Evolutionary conservation across 2,113 vertebrate genomes (phyloP).

Genomic region (Ictalurus furcatus): DNA sequence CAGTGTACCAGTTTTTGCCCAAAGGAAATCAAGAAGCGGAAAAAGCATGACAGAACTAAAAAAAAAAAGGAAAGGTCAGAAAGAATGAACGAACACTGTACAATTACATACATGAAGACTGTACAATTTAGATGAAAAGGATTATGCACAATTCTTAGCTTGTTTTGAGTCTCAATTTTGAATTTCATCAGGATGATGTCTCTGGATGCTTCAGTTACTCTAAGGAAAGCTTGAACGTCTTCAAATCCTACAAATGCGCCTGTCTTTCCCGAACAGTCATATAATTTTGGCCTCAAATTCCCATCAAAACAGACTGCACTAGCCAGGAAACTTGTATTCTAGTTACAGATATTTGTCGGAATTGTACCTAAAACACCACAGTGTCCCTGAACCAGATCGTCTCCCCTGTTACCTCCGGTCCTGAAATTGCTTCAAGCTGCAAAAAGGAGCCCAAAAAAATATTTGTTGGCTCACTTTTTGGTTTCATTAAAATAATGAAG

Average conservation of each 20-base stretch:
- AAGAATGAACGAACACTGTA: no score
- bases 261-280: background rate
- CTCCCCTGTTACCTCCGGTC: background rate
- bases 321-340: background rate
- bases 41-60: no score
- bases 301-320: background rate
- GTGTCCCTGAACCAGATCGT: background rate
- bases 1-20: no score
- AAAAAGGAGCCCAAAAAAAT: background rate
- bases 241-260: background rate
- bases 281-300: background rate
- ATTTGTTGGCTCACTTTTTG: slow-evolving; percentile 6
- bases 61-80: no score
- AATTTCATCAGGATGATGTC: background rate
- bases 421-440: slow-evolving; percentile 8
- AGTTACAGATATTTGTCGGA: background rate
- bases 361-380: background rate
- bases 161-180: background rate
- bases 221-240: background rate
- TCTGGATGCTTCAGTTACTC: background rate
- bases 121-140: no score
- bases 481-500: slow-evolving; percentile 32
- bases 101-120: no score
- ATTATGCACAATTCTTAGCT: background rate
- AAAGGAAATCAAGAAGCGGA: no score